These are phyloP conservation scores for Luidia sarsii DNA, from an alignment of 53 echinoderm and acorn worm species.

Conservation along the genomic window DNA sequence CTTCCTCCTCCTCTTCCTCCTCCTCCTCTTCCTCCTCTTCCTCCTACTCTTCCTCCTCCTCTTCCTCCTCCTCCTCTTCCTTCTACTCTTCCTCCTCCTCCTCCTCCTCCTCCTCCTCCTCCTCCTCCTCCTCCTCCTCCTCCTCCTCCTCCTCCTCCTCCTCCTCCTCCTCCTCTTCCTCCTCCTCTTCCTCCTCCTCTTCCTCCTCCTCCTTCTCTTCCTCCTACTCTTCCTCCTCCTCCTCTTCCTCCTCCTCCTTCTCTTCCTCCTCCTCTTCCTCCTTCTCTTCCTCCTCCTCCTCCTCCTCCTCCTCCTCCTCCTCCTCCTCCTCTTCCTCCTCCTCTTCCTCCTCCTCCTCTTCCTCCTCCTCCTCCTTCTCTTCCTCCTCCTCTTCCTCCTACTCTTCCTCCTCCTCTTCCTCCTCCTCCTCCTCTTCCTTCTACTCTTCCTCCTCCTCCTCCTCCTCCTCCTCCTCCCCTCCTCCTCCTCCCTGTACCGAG, in stretches of 20 bases:
- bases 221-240: too few relatives aligned
- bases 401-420: too few relatives aligned
- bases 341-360: background rate
- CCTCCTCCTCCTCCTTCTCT: background rate
- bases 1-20: background rate
- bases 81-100: background rate
- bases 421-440: too few relatives aligned
- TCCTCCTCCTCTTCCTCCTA: too few relatives aligned
- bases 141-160: background rate
- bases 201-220: background rate
- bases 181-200: background rate
- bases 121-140: background rate
- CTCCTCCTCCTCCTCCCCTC: background rate
- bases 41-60: background rate
- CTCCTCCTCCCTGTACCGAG: background rate
- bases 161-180: background rate
- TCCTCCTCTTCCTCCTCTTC: background rate
- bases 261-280: background rate
- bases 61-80: slow-evolving; percentile 2
- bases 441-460: too few relatives aligned
- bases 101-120: background rate
- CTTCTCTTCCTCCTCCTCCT: background rate
- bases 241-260: background rate
- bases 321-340: background rate
- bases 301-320: background rate